Conservation (phyloP, 2,113 vertebrate species). For the Henicopernis longicauda region DNA sequence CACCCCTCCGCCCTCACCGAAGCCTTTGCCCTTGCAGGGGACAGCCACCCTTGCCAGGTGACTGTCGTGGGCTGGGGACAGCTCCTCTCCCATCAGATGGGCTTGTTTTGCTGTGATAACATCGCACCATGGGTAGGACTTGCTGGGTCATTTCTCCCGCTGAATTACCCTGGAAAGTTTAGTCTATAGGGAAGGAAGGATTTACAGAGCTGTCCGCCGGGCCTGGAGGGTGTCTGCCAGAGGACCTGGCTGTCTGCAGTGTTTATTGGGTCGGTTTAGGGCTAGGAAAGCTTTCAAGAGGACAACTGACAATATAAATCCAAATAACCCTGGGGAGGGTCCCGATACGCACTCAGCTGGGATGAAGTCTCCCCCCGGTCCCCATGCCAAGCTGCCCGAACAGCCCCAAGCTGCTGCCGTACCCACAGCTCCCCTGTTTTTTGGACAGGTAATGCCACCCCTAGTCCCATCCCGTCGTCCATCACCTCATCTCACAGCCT, state of each 20-base stretch:
- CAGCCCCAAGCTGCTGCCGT: not conserved
- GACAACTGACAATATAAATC: not conserved
- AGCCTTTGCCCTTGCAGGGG: not conserved
- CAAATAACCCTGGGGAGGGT: not conserved
- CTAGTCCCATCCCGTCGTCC: not conserved
- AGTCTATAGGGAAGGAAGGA: conserved; percentile 67
- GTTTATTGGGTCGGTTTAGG: not conserved
- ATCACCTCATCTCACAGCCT: not conserved
- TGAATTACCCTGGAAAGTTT: conserved; percentile 57
- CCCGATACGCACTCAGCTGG: fast-evolving
- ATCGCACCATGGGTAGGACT: not conserved
- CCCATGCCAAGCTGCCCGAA: not conserved
- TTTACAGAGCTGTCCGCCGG: conserved; percentile 15
- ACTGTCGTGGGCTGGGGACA: not conserved
- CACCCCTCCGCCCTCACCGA: fast-evolving
- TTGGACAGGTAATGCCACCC: not conserved
- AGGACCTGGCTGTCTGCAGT: not conserved
- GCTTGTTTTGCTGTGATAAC: conserved; percentile 31
- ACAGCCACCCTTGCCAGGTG: not conserved
- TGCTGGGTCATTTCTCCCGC: conserved; percentile 36
- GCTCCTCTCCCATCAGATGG: not conserved
- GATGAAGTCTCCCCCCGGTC: not conserved
- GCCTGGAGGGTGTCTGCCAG: conserved; percentile 41
- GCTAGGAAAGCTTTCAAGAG: not conserved
- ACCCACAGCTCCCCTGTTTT: not conserved